Conservation (phyloP, 2,113 vertebrate species). For the Mesitornis unicolor region DNA sequence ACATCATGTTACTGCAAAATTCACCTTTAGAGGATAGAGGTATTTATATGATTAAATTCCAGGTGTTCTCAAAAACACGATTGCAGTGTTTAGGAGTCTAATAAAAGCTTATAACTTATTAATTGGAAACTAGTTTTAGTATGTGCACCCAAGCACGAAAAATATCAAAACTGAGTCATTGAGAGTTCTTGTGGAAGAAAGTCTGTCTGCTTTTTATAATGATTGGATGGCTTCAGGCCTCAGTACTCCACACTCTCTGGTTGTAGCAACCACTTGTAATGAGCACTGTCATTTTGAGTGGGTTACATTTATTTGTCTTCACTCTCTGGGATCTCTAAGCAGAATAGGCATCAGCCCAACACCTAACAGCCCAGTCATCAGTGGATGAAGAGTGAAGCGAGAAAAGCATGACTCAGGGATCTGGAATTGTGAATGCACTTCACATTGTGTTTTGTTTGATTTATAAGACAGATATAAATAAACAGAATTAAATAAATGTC, state of each 20-base stretch:
- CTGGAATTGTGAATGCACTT: not conserved
- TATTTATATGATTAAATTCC: constrained; percentile 18
- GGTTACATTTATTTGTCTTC: not conserved
- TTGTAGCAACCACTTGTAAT: not conserved
- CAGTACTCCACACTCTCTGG: not conserved
- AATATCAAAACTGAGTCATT: not conserved
- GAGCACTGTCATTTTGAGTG: not conserved
- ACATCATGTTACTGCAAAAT: not conserved
- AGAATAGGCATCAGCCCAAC: not conserved
- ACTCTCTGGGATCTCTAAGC: not conserved
- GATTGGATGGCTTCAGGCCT: not conserved
- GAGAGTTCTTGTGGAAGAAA: not conserved
- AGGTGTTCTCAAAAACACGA: not conserved
- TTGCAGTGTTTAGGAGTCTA: not conserved
- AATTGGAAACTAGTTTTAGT: not conserved
- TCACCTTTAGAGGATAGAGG: not conserved
- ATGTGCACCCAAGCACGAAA: not conserved
- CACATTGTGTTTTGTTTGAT: not conserved
- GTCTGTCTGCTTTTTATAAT: not conserved
- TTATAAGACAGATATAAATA: not conserved
- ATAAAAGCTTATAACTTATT: constrained; percentile 24
- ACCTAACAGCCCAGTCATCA: not conserved
- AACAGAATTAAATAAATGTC: not conserved
- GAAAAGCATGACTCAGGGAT: not conserved
- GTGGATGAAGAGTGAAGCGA: not conserved